These are phyloP conservation scores for Aphidius ervi DNA, from an alignment of 1,140 invertebrate species.

Conservation along the genomic window DNA sequence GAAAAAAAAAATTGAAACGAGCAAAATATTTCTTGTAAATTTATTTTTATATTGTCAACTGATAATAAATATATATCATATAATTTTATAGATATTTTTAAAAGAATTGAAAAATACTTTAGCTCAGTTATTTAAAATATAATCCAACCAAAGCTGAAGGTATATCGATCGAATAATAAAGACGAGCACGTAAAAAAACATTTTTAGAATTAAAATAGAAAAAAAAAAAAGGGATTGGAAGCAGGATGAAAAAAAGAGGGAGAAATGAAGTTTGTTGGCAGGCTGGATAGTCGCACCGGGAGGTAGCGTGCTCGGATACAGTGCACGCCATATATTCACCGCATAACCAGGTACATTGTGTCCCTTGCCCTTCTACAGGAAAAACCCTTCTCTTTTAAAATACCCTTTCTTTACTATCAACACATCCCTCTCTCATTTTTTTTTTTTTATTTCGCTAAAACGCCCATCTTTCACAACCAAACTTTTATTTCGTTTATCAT, in stretches of 20 bases:
- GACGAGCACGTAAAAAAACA: conserved; percentile 16
- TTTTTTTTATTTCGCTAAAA: conserved; percentile 10
- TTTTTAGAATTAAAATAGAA: not conserved
- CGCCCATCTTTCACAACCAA: conserved; percentile 19
- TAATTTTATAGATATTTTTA: no score
- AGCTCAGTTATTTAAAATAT: no score
- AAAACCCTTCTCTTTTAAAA: conserved; percentile 20
- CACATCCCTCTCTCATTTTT: conserved; percentile 3
- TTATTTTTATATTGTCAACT: no score
- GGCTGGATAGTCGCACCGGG: conserved; percentile 21
- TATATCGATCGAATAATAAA: conserved; percentile 32
- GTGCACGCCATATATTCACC: conserved; percentile 28
- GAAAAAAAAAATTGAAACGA: no score
- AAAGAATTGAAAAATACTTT: no score
- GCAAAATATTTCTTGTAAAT: no score
- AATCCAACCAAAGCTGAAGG: not conserved
- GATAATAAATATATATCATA: no score
- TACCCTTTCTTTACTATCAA: not conserved
- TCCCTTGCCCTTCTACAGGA: conserved; percentile 13
- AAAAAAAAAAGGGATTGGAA: not conserved
- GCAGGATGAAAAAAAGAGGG: not conserved
- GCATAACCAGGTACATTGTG: not conserved
- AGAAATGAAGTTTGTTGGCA: conserved; percentile 27
- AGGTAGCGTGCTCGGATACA: conserved; percentile 24
- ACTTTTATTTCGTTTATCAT: conserved; percentile 46